Conservation (phyloP, 37 sponge, comb jelly and placozoan genomes). For the Mnemiopsis leidyi region DNA sequence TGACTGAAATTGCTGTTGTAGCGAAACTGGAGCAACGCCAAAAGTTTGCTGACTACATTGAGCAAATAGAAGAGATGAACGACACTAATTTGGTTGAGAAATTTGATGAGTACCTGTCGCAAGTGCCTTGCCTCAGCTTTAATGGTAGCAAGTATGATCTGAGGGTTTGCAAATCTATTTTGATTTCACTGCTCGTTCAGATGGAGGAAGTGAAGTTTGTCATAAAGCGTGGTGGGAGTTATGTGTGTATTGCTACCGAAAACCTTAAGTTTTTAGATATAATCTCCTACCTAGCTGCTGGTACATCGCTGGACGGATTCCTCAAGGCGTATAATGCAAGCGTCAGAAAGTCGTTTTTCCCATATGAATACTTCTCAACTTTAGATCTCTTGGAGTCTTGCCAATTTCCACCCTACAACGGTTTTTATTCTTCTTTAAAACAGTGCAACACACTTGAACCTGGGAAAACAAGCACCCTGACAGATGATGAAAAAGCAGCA, state of each 20-base stretch:
- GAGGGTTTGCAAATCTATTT: neutral
- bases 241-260: neutral
- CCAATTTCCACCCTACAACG: neutral
- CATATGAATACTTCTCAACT: neutral
- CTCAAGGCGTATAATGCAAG: neutral
- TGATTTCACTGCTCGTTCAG: neutral
- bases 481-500: neutral
- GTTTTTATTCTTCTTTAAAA: neutral
- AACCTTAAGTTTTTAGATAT: neutral
- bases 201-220: neutral
- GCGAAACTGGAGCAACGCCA: neutral
- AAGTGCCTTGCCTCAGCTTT: neutral
- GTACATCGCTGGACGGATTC: neutral
- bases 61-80: neutral
- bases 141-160: neutral
- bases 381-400: neutral
- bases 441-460: neutral
- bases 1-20: neutral
- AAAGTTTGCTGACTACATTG: neutral
- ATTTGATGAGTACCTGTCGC: neutral
- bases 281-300: neutral
- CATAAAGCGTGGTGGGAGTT: neutral
- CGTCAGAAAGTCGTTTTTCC: neutral
- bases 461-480: neutral
- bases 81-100: neutral